Evolutionary conservation across 2,888 invertebrate genomes (phyloP).

Genomic region (Drosophila kanekoi): DNA sequence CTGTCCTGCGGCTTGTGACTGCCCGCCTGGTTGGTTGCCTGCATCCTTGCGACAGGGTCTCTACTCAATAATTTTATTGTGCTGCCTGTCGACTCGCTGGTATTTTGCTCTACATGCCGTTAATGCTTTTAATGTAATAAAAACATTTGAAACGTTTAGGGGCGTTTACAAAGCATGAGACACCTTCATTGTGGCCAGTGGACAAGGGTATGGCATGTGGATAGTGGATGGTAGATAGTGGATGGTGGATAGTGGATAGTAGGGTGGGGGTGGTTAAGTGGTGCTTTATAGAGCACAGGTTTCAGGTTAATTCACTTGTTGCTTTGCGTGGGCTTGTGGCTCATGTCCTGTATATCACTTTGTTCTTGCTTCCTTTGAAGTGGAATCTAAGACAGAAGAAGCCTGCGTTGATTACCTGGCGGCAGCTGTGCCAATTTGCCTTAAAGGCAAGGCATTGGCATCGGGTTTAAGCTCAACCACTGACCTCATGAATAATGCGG

Average conservation of each 20-base stretch:
- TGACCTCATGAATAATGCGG: conserved; percentile 71
- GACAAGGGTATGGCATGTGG: conserved; percentile 1
- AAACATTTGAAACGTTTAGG: conserved; percentile 76
- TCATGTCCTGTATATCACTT: conserved; percentile 40
- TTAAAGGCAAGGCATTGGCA: conserved; percentile 12
- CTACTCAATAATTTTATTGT: conserved; percentile 41
- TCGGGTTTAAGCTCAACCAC: conserved; percentile 38
- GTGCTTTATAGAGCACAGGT: conserved; percentile 25
- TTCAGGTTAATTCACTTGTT: conserved; percentile 65
- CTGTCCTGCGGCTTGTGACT: conserved; percentile 39
- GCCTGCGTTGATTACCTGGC: conserved; percentile 36
- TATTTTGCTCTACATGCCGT: conserved; percentile 75
- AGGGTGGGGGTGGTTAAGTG: background rate
- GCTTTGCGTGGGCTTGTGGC: conserved; percentile 31
- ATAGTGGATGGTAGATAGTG: background rate
- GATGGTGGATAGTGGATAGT: background rate
- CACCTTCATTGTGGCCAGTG: conserved; percentile 30
- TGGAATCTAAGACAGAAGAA: conserved; percentile 17
- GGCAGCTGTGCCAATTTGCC: conserved; percentile 47
- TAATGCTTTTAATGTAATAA: conserved; percentile 81
- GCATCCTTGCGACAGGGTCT: conserved; percentile 34
- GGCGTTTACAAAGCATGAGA: conserved; percentile 50
- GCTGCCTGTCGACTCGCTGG: conserved; percentile 39
- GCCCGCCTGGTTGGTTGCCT: no score
- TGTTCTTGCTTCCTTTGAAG: conserved; percentile 46